phyloP scores from a whole-genome alignment of 2,797 vertebrate genomes.

The Lepus townsendii region DNA sequence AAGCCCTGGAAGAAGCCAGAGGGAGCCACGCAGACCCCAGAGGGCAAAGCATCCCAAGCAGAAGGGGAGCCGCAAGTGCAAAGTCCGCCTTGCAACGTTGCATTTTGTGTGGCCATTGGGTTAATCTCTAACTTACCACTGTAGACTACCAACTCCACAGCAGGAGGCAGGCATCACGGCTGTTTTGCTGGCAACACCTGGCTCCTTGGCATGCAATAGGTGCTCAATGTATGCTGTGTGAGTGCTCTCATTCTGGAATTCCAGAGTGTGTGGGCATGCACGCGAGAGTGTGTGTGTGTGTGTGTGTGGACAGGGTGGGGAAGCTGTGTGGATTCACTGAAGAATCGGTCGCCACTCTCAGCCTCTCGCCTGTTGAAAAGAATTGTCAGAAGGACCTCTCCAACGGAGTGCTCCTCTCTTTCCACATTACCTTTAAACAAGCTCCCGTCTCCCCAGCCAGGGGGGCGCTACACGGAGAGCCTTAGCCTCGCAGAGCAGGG shows the following conservation, averaged over 20 bases:
- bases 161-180: rapidly evolving
- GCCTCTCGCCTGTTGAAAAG: not conserved
- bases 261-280: too few relatives aligned
- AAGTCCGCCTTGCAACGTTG: not conserved
- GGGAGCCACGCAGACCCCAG: rapidly evolving
- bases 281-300: not conserved
- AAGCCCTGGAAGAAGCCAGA: not conserved
- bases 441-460: not conserved
- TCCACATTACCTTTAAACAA: not conserved
- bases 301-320: too few relatives aligned
- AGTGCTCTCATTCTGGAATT: not conserved
- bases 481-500: not conserved
- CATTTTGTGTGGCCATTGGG: not conserved
- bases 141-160: not conserved
- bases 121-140: not conserved
- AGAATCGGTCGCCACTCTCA: not conserved
- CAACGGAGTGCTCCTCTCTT: not conserved
- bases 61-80: not conserved
- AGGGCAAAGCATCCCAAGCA: not conserved
- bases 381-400: not conserved
- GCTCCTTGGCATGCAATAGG: not conserved
- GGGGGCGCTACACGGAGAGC: not conserved
- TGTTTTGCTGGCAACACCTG: not conserved
- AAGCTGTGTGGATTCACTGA: not conserved
- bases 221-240: not conserved